These are phyloP conservation scores for Pantherophis alleghaniensis DNA, from an alignment of 2,797 vertebrate species.

Conservation along the genomic window DNA sequence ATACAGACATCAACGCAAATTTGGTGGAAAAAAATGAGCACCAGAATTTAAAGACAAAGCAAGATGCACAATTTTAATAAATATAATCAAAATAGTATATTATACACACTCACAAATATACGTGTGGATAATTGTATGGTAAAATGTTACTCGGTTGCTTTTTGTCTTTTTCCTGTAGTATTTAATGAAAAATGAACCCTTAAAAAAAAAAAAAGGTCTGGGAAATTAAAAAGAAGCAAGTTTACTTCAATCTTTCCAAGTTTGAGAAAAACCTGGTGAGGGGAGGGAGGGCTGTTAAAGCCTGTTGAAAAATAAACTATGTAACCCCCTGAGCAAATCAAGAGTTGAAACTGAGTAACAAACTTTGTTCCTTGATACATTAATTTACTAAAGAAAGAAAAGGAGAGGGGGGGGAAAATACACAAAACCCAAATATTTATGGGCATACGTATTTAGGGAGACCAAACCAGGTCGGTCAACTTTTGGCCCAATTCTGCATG, in stretches of 20 bases:
- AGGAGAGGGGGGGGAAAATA: accelerated
- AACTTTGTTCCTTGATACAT: not conserved
- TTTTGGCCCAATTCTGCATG: not conserved
- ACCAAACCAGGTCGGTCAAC: no score
- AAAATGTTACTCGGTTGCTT: not conserved
- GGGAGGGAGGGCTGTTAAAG: not conserved
- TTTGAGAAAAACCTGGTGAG: not conserved
- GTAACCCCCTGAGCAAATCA: not conserved
- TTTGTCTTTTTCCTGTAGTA: not conserved
- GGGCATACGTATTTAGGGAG: not conserved
- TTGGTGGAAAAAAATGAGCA: not conserved
- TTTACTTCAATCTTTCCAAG: not conserved
- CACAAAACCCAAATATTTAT: not conserved
- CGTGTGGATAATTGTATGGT: not conserved
- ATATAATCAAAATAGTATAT: not conserved
- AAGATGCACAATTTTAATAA: not conserved
- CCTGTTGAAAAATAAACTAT: not conserved
- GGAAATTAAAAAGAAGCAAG: not conserved
- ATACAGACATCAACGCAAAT: not conserved
- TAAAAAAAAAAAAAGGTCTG: not conserved
- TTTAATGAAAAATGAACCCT: not conserved
- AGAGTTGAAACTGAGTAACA: not conserved
- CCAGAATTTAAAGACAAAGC: not conserved
- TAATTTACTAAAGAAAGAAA: not conserved
- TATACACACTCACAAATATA: not conserved